Percentiles rank a stretch among this genome's conserved stretches.
Evolutionary conservation across 2,113 vertebrate genomes (phyloP).

Genomic region (Cottus gobio): DNA sequence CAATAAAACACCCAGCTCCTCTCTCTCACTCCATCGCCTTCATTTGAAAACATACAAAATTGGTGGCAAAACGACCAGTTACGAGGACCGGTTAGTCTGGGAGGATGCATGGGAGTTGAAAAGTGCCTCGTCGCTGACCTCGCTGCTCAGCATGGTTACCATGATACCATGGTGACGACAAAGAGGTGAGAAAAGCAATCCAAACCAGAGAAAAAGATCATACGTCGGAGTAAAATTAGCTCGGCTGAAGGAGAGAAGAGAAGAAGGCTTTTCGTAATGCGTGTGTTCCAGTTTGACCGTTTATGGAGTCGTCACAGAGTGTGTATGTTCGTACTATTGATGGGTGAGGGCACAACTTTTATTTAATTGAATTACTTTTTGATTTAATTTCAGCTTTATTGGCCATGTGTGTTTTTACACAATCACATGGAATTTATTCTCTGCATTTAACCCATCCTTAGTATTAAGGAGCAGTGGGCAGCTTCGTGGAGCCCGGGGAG

Average conservation of each 20-base stretch:
- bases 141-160: conserved; percentile 65
- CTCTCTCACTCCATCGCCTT: background rate
- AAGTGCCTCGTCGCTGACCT: conserved; percentile 35
- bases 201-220: conserved; percentile 55
- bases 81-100: conserved; percentile 9
- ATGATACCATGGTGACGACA: conserved; percentile 75
- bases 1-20: conserved; percentile 41
- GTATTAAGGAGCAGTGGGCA: too few species aligned
- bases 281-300: background rate
- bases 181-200: conserved; percentile 76
- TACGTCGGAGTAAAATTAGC: conserved; percentile 60
- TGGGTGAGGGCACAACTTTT: background rate
- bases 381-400: too few species aligned
- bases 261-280: background rate
- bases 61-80: conserved; percentile 25
- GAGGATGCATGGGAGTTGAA: conserved; percentile 31
- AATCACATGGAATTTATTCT: too few species aligned
- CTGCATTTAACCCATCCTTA: too few species aligned
- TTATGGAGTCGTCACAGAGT: background rate
- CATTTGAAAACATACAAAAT: conserved; percentile 22
- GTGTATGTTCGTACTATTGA: background rate
- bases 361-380: too few species aligned
- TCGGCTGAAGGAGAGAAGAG: conserved; percentile 26
- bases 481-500: too few species aligned
- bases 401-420: too few species aligned